Evolutionary conservation across 2,797 vertebrate species (phyloP).

Genomic region (Cryptoprocta ferox): DNA sequence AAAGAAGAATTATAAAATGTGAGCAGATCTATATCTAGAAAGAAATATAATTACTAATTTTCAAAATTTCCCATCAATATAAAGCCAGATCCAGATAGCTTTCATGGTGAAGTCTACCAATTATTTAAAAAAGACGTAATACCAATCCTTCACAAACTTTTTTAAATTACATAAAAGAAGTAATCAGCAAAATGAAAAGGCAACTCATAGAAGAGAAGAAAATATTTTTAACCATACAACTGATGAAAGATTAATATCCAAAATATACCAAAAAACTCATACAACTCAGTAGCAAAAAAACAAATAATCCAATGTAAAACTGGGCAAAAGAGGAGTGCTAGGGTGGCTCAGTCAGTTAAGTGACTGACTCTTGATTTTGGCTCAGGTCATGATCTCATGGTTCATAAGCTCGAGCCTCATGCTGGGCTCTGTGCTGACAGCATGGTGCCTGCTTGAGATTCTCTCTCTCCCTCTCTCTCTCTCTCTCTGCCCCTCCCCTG

Average conservation of each 20-base stretch:
- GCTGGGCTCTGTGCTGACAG: too few relatives aligned
- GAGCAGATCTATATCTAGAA: not conserved
- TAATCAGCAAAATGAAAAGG: not conserved
- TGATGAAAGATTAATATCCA: not conserved
- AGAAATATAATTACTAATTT: not conserved
- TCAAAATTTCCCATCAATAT: not conserved
- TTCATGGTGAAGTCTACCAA: not conserved
- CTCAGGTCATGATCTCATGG: too few relatives aligned
- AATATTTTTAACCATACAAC: not conserved
- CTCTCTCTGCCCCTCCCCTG: rapidly evolving
- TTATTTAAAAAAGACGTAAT: not conserved
- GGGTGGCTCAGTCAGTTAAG: too few relatives aligned
- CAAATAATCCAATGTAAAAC: not conserved
- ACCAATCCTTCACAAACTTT: not conserved
- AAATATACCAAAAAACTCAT: not conserved
- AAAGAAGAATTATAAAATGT: not conserved
- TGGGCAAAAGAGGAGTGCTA: not conserved
- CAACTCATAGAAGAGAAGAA: not conserved
- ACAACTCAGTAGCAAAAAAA: not conserved
- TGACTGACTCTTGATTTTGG: too few relatives aligned
- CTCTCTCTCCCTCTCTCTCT: too few relatives aligned
- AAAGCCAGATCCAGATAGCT: not conserved
- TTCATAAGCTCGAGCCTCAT: too few relatives aligned
- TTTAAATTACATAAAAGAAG: not conserved
- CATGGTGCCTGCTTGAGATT: too few relatives aligned